These are phyloP conservation scores for Lethocerus indicus DNA, from an alignment of 1,140 invertebrate species.

Conservation along the genomic window DNA sequence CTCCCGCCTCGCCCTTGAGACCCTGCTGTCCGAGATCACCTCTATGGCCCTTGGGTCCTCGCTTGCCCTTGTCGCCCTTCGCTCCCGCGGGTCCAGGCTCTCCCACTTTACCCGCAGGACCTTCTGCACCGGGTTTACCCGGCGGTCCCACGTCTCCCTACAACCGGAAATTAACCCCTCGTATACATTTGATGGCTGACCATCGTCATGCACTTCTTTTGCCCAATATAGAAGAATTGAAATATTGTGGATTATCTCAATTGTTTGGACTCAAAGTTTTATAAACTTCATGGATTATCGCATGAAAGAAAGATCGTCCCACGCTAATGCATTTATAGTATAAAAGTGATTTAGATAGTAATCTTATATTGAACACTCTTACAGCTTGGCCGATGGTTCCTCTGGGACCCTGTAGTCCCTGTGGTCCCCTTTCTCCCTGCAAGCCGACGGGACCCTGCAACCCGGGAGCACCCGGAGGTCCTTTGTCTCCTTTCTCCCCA, in stretches of 20 bases:
- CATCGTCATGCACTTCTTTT: too few species aligned
- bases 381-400: conserved; percentile 4
- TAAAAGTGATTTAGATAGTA: too few species aligned
- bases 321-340: too few species aligned
- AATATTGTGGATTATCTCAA: too few species aligned
- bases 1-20: conserved; percentile 50
- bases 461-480: conserved; percentile 33
- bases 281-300: too few species aligned
- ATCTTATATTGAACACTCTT: conserved; percentile 48
- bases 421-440: conserved; percentile 41
- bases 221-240: too few species aligned
- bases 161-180: conserved; percentile 25
- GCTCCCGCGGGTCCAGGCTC: conserved; percentile 37
- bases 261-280: too few species aligned
- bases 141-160: conserved; percentile 42
- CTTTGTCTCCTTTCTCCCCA: conserved; percentile 37
- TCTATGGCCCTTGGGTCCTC: conserved; percentile 52
- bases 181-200: too few species aligned
- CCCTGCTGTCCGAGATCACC: conserved; percentile 49
- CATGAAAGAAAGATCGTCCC: too few species aligned
- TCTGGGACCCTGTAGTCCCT: conserved; percentile 33
- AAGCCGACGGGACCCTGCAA: conserved; percentile 40
- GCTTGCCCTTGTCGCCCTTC: conserved; percentile 43
- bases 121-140: conserved; percentile 32
- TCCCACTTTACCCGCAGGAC: conserved; percentile 38